These are phyloP conservation scores for Chrysodeixis includens DNA, from an alignment of 2,888 invertebrate genomes.

Conservation along the genomic window DNA sequence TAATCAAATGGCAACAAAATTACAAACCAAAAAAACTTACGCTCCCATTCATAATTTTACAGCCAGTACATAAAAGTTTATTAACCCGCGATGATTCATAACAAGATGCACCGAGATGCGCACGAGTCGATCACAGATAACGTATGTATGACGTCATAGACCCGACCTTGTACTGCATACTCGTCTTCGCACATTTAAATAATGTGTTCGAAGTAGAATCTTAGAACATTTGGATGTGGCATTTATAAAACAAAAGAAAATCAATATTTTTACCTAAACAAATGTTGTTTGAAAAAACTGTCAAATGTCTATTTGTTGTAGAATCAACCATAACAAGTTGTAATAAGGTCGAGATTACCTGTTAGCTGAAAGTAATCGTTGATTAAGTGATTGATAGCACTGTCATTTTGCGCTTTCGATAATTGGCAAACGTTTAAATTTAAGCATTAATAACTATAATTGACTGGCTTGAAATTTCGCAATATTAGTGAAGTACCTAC, in stretches of 20 bases:
- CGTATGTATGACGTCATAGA: conserved; percentile 48
- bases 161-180: conserved; percentile 63
- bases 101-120: conserved; percentile 64
- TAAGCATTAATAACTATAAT: background rate
- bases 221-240: conserved; percentile 44
- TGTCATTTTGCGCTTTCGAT: background rate
- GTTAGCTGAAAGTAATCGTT: too few species aligned
- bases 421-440: background rate
- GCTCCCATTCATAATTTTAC: conserved; percentile 18
- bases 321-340: too few species aligned
- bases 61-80: conserved; percentile 40
- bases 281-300: too few species aligned
- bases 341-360: too few species aligned
- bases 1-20: background rate
- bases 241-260: conserved; percentile 10
- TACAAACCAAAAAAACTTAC: background rate
- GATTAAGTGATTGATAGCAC: background rate
- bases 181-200: conserved; percentile 62
- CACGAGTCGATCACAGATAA: conserved; percentile 59
- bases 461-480: background rate
- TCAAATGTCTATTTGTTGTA: too few species aligned
- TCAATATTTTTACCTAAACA: too few species aligned
- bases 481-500: too few species aligned
- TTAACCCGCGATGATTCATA: conserved; percentile 37
- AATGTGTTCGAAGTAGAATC: conserved; percentile 30